Conservation (phyloP, 2,797 vertebrate genomes). For the Brachyrhaphis roseni region DNA sequence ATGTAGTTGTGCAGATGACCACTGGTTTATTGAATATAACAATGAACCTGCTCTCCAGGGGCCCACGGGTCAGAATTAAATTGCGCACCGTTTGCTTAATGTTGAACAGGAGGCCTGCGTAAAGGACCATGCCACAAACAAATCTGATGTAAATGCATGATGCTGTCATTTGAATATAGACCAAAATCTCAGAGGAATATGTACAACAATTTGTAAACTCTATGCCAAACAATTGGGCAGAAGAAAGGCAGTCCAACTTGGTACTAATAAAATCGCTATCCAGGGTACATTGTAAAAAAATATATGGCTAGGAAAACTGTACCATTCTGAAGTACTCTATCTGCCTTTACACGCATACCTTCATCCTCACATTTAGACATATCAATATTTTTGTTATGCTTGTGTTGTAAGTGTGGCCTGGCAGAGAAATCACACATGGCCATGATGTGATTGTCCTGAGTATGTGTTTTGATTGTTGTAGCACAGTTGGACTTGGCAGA, state of each 20-base stretch:
- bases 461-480: constrained; percentile 63
- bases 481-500: constrained; percentile 65
- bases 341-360: not conserved
- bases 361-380: constrained; percentile 8
- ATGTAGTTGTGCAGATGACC: too few relatives aligned
- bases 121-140: not conserved
- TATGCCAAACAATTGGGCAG: not conserved
- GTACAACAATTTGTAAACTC: not conserved
- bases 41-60: not conserved
- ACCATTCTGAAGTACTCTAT: not conserved
- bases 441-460: constrained; percentile 52
- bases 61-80: not conserved
- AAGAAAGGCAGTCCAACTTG: not conserved
- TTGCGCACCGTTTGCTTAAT: not conserved
- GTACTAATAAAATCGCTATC: not conserved
- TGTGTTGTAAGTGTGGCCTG: constrained; percentile 12
- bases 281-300: not conserved
- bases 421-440: constrained; percentile 32
- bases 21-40: not conserved
- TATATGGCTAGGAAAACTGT: constrained; percentile 8
- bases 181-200: not conserved
- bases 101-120: not conserved
- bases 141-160: not conserved
- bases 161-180: not conserved
- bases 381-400: constrained; percentile 10